A percentile compares a stretch with the other conserved stretches of the same genome.
Evolutionary conservation across 2,888 invertebrate genomes (phyloP).

Genomic region (Sarcophaga rosellei): DNA sequence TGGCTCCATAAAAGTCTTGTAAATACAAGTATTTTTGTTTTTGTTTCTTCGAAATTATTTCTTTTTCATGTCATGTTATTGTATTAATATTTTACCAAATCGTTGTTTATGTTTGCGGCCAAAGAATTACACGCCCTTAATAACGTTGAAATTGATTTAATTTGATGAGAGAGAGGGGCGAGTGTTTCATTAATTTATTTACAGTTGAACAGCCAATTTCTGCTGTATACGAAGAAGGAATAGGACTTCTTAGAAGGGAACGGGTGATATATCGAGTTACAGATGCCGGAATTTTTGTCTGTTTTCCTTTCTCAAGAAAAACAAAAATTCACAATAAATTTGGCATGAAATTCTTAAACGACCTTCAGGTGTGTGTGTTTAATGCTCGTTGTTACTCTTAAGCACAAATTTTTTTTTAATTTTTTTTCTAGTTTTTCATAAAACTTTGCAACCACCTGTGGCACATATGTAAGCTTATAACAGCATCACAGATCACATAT

Average conservation of each 20-base stretch:
- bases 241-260: too few species aligned
- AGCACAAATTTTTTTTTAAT: too few species aligned
- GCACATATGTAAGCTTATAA: not conserved
- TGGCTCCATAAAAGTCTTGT: not conserved
- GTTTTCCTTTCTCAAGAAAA: not conserved
- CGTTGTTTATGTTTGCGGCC: too few species aligned
- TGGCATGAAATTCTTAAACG: too few species aligned
- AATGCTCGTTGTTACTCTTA: too few species aligned
- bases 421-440: not conserved
- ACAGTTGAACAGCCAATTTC: not conserved
- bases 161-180: not conserved
- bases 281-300: not conserved
- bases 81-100: not conserved
- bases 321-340: too few species aligned
- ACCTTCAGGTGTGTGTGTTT: too few species aligned
- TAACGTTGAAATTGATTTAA: too few species aligned
- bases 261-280: too few species aligned
- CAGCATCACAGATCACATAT: not conserved
- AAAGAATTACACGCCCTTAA: too few species aligned
- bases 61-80: not conserved
- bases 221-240: not conserved
- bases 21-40: not conserved
- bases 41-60: not conserved
- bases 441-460: not conserved
- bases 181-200: not conserved